These are phyloP conservation scores for Zoroaster sp. DNA, from an alignment of 53 echinoderm and acorn worm genomes.

Conservation along the genomic window DNA sequence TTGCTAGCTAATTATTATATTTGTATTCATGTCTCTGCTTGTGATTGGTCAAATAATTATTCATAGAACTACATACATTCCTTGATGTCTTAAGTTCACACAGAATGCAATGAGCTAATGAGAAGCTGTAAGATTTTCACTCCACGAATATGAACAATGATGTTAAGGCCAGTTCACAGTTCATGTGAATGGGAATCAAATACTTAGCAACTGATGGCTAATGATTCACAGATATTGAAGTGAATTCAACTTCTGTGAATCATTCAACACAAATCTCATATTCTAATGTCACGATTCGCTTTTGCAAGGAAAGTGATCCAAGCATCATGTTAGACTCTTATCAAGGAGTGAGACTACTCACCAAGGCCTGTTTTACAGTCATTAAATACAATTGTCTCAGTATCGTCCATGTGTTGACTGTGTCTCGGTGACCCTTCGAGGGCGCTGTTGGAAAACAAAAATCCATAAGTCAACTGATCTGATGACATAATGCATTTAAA, in stretches of 20 bases:
- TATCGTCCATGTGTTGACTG: slow-evolving; percentile 84
- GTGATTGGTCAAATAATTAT: too few species aligned
- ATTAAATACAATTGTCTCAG: slow-evolving; percentile 86
- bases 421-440: slow-evolving; percentile 72
- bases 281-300: too few species aligned
- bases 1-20: too few species aligned
- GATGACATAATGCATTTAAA: background rate
- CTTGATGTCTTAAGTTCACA: too few species aligned
- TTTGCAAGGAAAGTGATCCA: background rate
- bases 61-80: too few species aligned
- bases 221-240: background rate
- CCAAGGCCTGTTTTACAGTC: slow-evolving; percentile 89
- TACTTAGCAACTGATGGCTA: background rate
- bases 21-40: too few species aligned
- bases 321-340: background rate
- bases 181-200: background rate
- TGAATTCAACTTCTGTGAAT: background rate
- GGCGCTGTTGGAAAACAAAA: slow-evolving; percentile 8
- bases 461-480: too few species aligned
- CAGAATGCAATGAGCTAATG: too few species aligned
- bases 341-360: slow-evolving; percentile 43
- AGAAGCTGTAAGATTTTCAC: too few species aligned
- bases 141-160: background rate
- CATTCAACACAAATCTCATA: background rate
- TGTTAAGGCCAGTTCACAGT: background rate